phyloP scores from a whole-genome alignment of 2,113 vertebrate genomes.

The Corythornis vintsioides region DNA sequence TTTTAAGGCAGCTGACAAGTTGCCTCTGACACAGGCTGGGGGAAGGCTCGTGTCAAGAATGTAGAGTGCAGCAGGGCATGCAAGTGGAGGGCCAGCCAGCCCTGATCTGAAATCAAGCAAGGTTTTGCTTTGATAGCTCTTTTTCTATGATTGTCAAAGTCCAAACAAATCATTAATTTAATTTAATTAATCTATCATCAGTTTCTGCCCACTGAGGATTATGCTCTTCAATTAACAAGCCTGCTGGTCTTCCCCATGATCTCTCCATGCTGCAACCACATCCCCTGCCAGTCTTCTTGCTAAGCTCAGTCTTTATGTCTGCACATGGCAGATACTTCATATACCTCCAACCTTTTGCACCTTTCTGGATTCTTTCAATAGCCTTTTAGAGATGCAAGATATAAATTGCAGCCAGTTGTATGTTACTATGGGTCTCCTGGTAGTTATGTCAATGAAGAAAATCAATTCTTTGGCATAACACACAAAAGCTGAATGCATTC shows the following conservation, averaged over 20 bases:
- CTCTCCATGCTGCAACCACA: not conserved
- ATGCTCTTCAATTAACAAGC: not conserved
- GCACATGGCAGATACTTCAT: not conserved
- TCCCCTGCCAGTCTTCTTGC: not conserved
- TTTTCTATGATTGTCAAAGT: conserved; percentile 27
- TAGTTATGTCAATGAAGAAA: not conserved
- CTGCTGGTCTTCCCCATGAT: not conserved
- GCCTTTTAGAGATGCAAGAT: not conserved
- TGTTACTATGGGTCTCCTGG: not conserved
- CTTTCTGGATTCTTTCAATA: not conserved
- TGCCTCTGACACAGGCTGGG: not conserved
- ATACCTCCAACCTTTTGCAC: not conserved
- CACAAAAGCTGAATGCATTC: not conserved
- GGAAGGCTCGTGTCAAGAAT: not conserved
- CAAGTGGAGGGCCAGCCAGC: not conserved
- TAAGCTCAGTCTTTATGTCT: not conserved
- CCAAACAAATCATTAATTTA: conserved; percentile 48
- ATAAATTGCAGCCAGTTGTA: not conserved
- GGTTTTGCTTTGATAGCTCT: conserved; percentile 48
- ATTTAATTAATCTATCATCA: conserved; percentile 34
- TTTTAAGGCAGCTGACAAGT: not conserved
- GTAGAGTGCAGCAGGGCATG: accelerated
- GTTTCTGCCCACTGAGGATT: conserved; percentile 1
- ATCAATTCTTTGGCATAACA: not conserved
- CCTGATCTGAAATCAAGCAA: conserved; percentile 46